phyloP scores from a whole-genome alignment of 2,888 invertebrate species.

The Lasioglossum lativentre region DNA sequence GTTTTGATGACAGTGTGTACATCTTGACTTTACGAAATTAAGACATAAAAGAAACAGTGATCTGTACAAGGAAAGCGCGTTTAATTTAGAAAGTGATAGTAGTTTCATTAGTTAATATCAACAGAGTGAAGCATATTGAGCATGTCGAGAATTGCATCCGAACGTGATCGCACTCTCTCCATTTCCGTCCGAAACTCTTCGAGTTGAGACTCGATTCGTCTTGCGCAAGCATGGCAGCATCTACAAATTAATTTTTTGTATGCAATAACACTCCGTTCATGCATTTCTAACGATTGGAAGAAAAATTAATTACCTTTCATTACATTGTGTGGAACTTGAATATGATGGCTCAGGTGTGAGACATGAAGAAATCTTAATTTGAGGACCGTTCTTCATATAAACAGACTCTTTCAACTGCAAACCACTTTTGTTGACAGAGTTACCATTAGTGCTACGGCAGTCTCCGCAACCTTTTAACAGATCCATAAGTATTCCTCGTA shows the following conservation, averaged over 20 bases:
- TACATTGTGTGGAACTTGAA: constrained; percentile 56
- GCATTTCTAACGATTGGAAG: background rate
- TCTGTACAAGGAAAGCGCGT: constrained; percentile 69
- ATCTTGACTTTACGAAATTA: constrained; percentile 50
- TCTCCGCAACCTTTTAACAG: constrained; percentile 80
- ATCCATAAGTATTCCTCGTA: constrained; percentile 79
- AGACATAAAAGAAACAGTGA: constrained; percentile 35
- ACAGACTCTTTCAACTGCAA: constrained; percentile 47
- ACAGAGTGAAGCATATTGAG: constrained; percentile 73
- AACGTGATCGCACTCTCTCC: constrained; percentile 77
- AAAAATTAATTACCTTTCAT: constrained; percentile 53
- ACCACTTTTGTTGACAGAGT: constrained; percentile 38
- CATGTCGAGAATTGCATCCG: constrained; percentile 77
- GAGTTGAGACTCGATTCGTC: constrained; percentile 74
- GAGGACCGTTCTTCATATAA: constrained; percentile 26
- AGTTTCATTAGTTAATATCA: constrained; percentile 65
- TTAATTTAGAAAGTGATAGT: constrained; percentile 35
- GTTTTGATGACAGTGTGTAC: constrained; percentile 37
- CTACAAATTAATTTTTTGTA: constrained; percentile 56
- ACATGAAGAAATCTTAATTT: constrained; percentile 58
- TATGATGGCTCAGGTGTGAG: constrained; percentile 44
- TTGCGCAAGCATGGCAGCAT: constrained; percentile 73
- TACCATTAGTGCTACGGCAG: constrained; percentile 70
- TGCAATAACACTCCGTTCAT: background rate
- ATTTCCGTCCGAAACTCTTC: constrained; percentile 77